Base-by-base conservation (phyloP, 2,888 invertebrate species). In the Epistrophe grossulariae region DNA sequence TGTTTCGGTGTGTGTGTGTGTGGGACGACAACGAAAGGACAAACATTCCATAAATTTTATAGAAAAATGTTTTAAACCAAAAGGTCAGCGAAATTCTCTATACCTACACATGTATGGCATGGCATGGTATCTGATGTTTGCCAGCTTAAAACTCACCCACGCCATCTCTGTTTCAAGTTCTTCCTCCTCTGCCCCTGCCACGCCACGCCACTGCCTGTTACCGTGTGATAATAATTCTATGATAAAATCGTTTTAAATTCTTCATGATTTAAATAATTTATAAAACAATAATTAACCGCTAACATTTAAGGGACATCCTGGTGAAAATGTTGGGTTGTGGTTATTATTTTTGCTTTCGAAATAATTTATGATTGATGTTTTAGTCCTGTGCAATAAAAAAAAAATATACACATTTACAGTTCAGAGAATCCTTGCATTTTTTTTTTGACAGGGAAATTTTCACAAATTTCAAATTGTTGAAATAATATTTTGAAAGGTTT, bases 221-320 rank as follows among this genome's bases (percentile, higher is more conserved):
- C n/a, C 8, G 13, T 62, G 19, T 24, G 50, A 50, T 35, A 35
- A 35, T 50, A 35, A 35, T 50, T 50, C 52, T 52, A 35, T 52
- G 52, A 70, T 52, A 28, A 68, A 50, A 52, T 17, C 68, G 31
- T 66, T 66, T 66, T 48, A 66, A 66, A 52, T 40, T 52, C 45
- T 48, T 31, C 68, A 70, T 70, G 24, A 40, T 24, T 52, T 40
- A 52, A 55, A 70, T 40, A 43, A 55, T 50, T 24, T 62, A 62
- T 43, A 48, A 48, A 48, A 17, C 10, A 55, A 17, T 55, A 64
- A 84, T 79, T 74, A 79, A 79, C 78, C 83, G 43, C 52, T 60
- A 55, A 78, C 72, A 68, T 68, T 24, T 62, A 62, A 57, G 70
- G 68, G 68, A 77, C 72, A 66, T 77, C 10, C 52, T 10, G 52